Percentiles rank a stretch among this genome's conserved stretches.
phyloP scores from a whole-genome alignment of 2,797 vertebrate genomes.

The Setipinna tenuifilis region DNA sequence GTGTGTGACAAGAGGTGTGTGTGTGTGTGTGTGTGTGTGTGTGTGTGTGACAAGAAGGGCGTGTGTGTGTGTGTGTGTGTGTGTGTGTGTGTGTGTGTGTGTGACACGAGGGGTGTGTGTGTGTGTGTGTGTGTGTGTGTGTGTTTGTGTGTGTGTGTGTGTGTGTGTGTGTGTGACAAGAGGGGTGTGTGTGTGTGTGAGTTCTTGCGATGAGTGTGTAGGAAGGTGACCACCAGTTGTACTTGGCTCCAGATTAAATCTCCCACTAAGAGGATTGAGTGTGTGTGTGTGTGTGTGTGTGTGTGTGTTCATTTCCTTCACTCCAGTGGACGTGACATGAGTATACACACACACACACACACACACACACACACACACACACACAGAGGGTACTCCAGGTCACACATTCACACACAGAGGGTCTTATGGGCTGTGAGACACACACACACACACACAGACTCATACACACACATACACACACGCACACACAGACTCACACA shows the following conservation, averaged over 20 bases:
- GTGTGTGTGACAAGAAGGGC: background rate
- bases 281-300: background rate
- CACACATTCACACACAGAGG: no score
- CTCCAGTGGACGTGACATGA: background rate
- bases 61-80: background rate
- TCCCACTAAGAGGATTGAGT: constrained; percentile 52
- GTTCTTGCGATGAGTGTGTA: background rate
- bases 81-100: no score
- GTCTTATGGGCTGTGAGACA: no score
- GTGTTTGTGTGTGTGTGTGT: background rate
- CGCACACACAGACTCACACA: no score
- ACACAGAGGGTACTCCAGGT: no score
- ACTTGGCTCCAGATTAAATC: constrained; percentile 44
- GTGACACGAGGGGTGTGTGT: background rate
- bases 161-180: background rate
- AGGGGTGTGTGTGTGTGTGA: background rate
- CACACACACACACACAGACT: no score
- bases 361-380: no score
- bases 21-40: background rate
- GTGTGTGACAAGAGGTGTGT: background rate
- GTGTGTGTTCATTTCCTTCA: background rate
- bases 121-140: background rate
- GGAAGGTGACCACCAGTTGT: constrained; percentile 36
- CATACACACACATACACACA: no score
- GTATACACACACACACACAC: background rate